Evolutionary conservation across 2,797 vertebrate species (phyloP).

Genomic region (Alcedo quadribrachys): DNA sequence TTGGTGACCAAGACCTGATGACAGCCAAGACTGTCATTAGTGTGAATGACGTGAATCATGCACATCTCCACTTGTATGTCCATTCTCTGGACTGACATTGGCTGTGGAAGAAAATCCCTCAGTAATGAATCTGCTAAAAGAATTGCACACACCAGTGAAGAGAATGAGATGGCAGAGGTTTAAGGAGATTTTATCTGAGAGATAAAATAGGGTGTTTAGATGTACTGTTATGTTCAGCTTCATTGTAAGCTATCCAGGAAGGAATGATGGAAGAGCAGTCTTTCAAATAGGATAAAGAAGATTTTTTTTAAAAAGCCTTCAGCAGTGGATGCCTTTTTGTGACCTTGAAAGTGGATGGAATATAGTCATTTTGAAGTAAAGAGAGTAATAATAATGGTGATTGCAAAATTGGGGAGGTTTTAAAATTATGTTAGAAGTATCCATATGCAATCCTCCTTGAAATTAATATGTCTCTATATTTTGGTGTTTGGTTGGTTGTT

Average conservation of each 20-base stretch:
- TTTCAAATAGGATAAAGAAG: not conserved
- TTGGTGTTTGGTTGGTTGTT: not conserved
- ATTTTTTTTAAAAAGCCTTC: not conserved
- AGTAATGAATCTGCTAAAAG: not conserved
- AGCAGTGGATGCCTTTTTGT: not conserved
- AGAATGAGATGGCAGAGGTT: not conserved
- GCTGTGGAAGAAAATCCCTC: not conserved
- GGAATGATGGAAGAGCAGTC: not conserved
- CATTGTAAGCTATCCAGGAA: not conserved
- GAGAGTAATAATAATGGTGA: not conserved
- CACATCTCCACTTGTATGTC: not conserved
- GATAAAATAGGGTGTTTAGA: not conserved
- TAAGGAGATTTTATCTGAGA: not conserved
- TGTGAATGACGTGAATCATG: not conserved
- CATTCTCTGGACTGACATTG: not conserved
- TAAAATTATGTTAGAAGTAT: not conserved
- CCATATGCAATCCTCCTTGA: not conserved
- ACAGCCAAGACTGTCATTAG: not conserved
- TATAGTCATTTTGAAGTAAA: not conserved
- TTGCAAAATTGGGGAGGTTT: not conserved
- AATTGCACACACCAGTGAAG: not conserved
- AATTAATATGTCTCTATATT: not conserved
- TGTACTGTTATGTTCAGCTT: not conserved
- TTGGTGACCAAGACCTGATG: not conserved
- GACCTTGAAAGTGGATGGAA: not conserved